Evolutionary conservation across 2,888 invertebrate genomes (phyloP).

Genomic region (Cylindroiulus punctatus): DNA sequence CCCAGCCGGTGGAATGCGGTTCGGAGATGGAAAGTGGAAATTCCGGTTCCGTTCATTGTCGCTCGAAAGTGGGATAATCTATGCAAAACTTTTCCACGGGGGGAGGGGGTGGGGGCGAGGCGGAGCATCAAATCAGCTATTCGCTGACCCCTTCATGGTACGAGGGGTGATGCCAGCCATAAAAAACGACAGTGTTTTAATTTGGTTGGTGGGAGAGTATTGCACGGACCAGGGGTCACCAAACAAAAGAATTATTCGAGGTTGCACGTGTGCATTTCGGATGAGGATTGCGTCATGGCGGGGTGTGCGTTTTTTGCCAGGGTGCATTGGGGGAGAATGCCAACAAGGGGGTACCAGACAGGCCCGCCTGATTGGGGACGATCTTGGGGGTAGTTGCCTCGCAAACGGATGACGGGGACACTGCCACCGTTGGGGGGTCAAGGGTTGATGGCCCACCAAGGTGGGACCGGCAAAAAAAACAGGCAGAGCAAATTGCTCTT

Average conservation of each 20-base stretch:
- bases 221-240: conserved; percentile 38
- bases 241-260: conserved; percentile 29
- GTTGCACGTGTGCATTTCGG: conserved; percentile 34
- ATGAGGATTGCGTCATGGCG: conserved; percentile 33
- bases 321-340: conserved; percentile 5
- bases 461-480: neutral
- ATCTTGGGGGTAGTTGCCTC: neutral
- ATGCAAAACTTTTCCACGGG: neutral
- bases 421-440: neutral
- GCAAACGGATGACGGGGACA: neutral
- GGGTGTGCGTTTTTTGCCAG: neutral
- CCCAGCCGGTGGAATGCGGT: neutral
- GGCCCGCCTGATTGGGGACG: conserved; percentile 2
- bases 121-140: neutral
- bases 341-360: neutral
- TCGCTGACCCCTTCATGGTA: neutral
- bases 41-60: conserved; percentile 29
- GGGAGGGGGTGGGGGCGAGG: neutral
- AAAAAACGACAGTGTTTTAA: conserved; percentile 38
- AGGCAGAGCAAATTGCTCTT: neutral
- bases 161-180: conserved; percentile 9
- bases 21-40: conserved; percentile 19
- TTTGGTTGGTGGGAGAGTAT: conserved; percentile 38
- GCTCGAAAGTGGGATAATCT: conserved; percentile 15
- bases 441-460: conserved; percentile 38